A percentile compares a stretch with the other conserved stretches of the same genome.
phyloP scores from a whole-genome alignment of 2,113 vertebrate genomes.

The Neolamprologus caudopunctatus region DNA sequence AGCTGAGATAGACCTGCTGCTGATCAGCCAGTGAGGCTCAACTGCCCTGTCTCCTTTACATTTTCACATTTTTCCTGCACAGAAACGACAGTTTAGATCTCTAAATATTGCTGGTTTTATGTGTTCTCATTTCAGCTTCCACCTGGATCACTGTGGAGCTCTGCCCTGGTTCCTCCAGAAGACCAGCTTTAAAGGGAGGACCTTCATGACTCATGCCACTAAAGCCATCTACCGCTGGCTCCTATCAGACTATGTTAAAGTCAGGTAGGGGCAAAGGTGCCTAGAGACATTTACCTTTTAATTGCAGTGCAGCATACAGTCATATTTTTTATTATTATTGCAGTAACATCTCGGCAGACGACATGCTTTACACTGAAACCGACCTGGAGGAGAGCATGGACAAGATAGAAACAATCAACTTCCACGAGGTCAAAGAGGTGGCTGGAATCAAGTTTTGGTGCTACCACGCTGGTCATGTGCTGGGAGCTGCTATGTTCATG shows the following conservation, averaged over 20 bases:
- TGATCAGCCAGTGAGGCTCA: slow-evolving; percentile 93
- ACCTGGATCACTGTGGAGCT: slow-evolving; percentile 97
- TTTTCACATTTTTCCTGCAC: neutral
- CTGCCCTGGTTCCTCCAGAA: slow-evolving; percentile 98
- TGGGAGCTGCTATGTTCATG: slow-evolving; percentile 99
- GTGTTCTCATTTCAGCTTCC: slow-evolving; percentile 75
- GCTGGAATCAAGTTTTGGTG: slow-evolving; percentile 99
- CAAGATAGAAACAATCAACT: slow-evolving; percentile 98
- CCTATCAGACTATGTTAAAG: slow-evolving; percentile 97
- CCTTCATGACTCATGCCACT: slow-evolving; percentile 98
- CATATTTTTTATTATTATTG: neutral
- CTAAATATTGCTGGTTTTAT: neutral
- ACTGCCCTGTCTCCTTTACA: neutral
- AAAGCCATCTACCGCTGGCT: slow-evolving; percentile 99
- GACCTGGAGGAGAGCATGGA: slow-evolving; percentile 99
- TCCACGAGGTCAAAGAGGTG: slow-evolving; percentile 97
- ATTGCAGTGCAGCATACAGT: neutral
- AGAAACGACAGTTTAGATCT: neutral
- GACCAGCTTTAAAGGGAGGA: slow-evolving; percentile 97
- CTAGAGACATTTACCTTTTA: neutral
- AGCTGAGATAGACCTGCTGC: slow-evolving; percentile 93
- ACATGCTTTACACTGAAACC: slow-evolving; percentile 97
- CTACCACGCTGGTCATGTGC: slow-evolving; percentile 92
- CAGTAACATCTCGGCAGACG: slow-evolving; percentile 96
- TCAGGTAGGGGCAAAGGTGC: slow-evolving; percentile 73